Evolutionary conservation across 2,888 invertebrate species (phyloP).

Genomic region (Volucella inflata): DNA sequence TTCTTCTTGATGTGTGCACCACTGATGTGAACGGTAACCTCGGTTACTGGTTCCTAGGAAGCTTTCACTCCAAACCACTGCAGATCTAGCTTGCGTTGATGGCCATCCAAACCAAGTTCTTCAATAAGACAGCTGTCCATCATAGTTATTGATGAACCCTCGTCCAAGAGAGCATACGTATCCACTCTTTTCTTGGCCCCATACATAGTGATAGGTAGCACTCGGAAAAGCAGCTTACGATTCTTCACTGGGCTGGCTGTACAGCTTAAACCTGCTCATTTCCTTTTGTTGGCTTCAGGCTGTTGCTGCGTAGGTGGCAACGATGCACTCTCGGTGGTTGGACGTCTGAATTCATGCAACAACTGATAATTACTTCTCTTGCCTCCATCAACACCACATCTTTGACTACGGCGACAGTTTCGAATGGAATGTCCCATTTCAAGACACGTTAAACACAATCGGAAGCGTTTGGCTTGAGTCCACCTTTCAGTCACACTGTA

Average conservation of each 20-base stretch:
- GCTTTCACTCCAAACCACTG: slow-evolving; percentile 64
- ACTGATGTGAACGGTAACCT: slow-evolving; percentile 58
- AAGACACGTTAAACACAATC: neutral
- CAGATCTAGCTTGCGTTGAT: slow-evolving; percentile 6
- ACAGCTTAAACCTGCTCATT: slow-evolving; percentile 46
- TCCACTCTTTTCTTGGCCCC: slow-evolving; percentile 35
- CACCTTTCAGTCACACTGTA: too few relatives aligned
- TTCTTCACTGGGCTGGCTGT: slow-evolving; percentile 19
- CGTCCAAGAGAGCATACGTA: too few relatives aligned
- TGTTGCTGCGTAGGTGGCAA: slow-evolving; percentile 11
- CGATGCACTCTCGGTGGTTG: neutral
- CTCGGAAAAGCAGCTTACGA: slow-evolving; percentile 40
- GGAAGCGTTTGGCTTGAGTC: too few relatives aligned
- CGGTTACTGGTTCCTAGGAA: slow-evolving; percentile 46
- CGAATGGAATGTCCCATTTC: slow-evolving; percentile 29
- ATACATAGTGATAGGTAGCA: slow-evolving; percentile 57
- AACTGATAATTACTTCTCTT: slow-evolving; percentile 25
- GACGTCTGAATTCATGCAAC: slow-evolving; percentile 18
- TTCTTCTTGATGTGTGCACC: slow-evolving; percentile 35
- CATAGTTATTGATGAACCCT: too few relatives aligned
- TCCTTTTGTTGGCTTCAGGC: slow-evolving; percentile 1
- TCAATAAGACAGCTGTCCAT: too few relatives aligned
- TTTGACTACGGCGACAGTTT: slow-evolving; percentile 1
- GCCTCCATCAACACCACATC: slow-evolving; percentile 32
- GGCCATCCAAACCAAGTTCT: too few relatives aligned